These are phyloP conservation scores for Aphodius granarius DNA, from an alignment of 2,888 invertebrate species.

Conservation along the genomic window DNA sequence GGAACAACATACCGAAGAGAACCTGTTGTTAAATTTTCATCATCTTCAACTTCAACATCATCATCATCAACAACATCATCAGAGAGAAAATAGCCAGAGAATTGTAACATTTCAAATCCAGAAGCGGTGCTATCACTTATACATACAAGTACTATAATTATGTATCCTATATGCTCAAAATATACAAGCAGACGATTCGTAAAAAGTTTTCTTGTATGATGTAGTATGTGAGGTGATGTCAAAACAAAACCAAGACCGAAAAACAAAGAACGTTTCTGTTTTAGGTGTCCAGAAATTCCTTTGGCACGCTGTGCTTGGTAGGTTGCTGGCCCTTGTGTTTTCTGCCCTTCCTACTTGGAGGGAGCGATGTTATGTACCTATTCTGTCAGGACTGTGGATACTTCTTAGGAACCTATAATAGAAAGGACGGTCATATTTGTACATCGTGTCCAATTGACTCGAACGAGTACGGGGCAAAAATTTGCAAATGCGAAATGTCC, in stretches of 20 bases:
- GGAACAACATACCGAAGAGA: too few species aligned
- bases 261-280: too few species aligned
- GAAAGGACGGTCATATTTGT: conserved; percentile 34
- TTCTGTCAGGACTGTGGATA: conserved; percentile 56
- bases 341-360: conserved; percentile 47
- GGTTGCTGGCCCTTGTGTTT: conserved; percentile 53
- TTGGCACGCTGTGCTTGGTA: conserved; percentile 46
- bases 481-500: conserved; percentile 23
- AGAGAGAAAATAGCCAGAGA: background rate
- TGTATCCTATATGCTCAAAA: background rate
- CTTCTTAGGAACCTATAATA: conserved; percentile 52
- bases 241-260: background rate
- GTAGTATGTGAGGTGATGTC: background rate
- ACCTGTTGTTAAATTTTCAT: too few species aligned
- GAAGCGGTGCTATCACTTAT: background rate
- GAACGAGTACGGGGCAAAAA: conserved; percentile 24
- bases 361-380: conserved; percentile 45
- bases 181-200: background rate
- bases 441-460: conserved; percentile 27
- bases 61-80: too few species aligned
- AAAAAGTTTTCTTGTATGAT: background rate
- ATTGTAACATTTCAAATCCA: background rate
- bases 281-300: conserved; percentile 44
- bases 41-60: too few species aligned
- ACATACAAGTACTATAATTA: background rate